Conservation (phyloP, 2,888 invertebrate genomes). For the Eristalinus sepulchralis region DNA sequence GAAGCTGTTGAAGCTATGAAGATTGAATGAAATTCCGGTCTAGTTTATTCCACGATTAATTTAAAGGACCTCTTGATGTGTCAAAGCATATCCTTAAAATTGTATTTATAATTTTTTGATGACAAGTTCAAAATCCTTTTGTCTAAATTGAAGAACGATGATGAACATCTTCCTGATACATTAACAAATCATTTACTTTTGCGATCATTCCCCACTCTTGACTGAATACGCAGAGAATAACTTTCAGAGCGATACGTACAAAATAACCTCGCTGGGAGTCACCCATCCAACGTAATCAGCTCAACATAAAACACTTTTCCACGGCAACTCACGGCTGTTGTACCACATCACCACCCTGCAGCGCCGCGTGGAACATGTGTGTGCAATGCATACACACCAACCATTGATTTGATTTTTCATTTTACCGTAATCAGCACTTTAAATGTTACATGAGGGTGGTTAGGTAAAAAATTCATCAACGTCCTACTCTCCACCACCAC, state of each 20-base stretch:
- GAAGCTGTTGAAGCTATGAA: too few species aligned
- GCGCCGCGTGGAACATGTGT: not conserved
- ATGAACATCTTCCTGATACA: not conserved
- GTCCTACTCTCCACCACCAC: slow-evolving; percentile 1
- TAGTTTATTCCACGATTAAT: too few species aligned
- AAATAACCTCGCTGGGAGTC: not conserved
- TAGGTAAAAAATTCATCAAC: slow-evolving; percentile 55
- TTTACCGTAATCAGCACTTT: slow-evolving; percentile 59
- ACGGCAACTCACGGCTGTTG: not conserved
- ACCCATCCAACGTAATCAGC: not conserved
- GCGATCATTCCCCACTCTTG: not conserved
- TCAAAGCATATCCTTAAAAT: too few species aligned
- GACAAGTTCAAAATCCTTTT: not conserved
- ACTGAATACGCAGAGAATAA: not conserved
- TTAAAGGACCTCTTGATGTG: too few species aligned
- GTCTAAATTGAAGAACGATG: not conserved
- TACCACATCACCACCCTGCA: not conserved
- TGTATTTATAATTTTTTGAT: too few species aligned
- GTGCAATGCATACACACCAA: not conserved
- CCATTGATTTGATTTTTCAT: slow-evolving; percentile 20
- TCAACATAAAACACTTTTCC: not conserved
- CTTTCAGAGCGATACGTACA: not conserved
- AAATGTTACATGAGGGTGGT: slow-evolving; percentile 50
- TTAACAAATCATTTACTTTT: not conserved
- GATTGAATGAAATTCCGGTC: too few species aligned